A percentile compares a stretch with the other conserved stretches of the same genome.
phyloP scores from a whole-genome alignment of 2,113 vertebrate genomes.

The Laticauda laticaudata region DNA sequence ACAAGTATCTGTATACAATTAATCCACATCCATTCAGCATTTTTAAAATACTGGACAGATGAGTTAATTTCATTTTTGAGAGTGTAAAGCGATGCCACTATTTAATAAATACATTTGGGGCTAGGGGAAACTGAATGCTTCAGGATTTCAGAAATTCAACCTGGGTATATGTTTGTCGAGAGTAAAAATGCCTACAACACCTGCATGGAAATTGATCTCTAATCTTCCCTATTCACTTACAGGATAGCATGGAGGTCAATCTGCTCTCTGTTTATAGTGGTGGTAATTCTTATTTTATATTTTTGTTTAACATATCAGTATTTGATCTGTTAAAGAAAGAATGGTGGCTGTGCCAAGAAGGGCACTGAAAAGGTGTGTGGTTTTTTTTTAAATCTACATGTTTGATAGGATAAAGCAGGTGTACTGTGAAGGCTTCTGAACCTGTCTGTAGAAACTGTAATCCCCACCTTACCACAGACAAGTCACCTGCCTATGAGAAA shows the following conservation, averaged over 20 bases:
- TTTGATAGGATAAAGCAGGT: slow-evolving; percentile 67
- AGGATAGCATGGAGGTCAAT: slow-evolving; percentile 60
- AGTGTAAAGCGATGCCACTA: slow-evolving; percentile 51
- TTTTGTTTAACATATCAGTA: slow-evolving; percentile 50
- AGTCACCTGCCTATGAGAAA: slow-evolving; percentile 67
- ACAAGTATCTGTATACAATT: background rate
- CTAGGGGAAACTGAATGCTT: slow-evolving; percentile 40
- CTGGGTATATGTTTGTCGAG: slow-evolving; percentile 30
- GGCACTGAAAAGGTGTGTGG: slow-evolving; percentile 32
- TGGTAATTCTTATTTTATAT: slow-evolving; percentile 60
- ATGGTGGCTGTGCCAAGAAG: slow-evolving; percentile 54
- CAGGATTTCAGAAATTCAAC: slow-evolving; percentile 49
- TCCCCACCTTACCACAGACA: slow-evolving; percentile 65
- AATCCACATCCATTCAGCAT: slow-evolving; percentile 37
- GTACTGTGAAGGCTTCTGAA: slow-evolving; percentile 59
- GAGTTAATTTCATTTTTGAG: slow-evolving; percentile 66
- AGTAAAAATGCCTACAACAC: slow-evolving; percentile 62
- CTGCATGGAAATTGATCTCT: slow-evolving; percentile 70
- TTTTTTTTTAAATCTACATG: slow-evolving; percentile 55
- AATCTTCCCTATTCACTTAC: slow-evolving; percentile 60
- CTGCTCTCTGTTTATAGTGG: slow-evolving; percentile 47
- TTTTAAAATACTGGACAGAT: slow-evolving; percentile 62
- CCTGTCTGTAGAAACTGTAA: slow-evolving; percentile 44
- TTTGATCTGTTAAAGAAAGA: slow-evolving; percentile 26
- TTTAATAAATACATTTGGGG: slow-evolving; percentile 50